A percentile compares a stretch with the other conserved stretches of the same genome.
phyloP scores from a whole-genome alignment of 2,797 vertebrate genomes.

The Acropternis orthonyx region DNA sequence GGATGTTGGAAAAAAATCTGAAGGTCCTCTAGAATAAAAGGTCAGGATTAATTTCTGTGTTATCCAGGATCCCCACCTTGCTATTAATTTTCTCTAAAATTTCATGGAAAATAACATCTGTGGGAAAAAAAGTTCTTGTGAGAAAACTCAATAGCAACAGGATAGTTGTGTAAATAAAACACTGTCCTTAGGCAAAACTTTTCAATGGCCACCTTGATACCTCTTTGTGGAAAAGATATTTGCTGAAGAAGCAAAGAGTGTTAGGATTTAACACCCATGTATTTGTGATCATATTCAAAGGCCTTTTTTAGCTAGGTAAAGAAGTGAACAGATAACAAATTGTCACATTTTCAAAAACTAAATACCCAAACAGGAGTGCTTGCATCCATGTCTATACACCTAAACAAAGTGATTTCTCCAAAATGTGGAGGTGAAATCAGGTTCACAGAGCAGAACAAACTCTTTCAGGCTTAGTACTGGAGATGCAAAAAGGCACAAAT shows the following conservation, averaged over 20 bases:
- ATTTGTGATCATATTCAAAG: neutral
- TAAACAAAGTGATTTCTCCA: neutral
- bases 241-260: neutral
- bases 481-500: neutral
- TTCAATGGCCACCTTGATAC: neutral
- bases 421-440: neutral
- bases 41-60: neutral
- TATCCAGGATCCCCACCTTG: neutral
- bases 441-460: neutral
- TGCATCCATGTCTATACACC: neutral
- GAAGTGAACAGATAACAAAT: neutral
- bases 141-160: neutral
- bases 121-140: neutral
- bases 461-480: neutral
- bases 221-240: neutral
- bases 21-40: neutral
- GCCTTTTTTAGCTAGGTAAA: neutral
- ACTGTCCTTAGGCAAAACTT: neutral
- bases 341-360: neutral
- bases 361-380: neutral
- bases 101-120: neutral
- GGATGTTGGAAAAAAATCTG: neutral
- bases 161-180: neutral
- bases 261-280: neutral
- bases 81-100: neutral